These are phyloP conservation scores for Frankliniella fusca DNA, from an alignment of 2,888 invertebrate genomes.

Conservation along the genomic window DNA sequence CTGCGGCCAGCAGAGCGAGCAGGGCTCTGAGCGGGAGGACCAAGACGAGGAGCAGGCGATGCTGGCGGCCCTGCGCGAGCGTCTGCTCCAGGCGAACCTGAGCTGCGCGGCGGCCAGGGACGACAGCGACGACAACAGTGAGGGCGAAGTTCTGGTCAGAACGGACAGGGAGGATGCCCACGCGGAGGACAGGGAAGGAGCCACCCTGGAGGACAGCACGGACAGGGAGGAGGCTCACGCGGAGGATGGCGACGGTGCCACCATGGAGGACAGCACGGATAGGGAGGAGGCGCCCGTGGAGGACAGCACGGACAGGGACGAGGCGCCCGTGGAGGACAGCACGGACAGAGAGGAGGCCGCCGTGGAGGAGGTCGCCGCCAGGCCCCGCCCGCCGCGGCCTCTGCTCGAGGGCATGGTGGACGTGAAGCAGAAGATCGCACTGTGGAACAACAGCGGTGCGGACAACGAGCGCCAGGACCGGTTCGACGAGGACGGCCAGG, in stretches of 20 bases:
- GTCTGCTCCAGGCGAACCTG: background rate
- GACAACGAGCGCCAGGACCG: background rate
- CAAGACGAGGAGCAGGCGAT: background rate
- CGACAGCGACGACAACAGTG: background rate
- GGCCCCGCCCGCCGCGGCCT: too few species aligned
- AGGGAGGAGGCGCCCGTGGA: background rate
- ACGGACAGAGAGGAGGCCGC: background rate
- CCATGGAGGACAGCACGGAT: background rate
- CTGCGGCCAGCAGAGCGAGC: background rate
- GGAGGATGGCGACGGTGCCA: background rate
- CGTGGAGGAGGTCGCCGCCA: background rate
- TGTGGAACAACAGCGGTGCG: background rate
- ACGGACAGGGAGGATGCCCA: background rate
- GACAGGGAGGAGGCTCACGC: background rate
- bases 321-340: background rate
- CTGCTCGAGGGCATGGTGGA: background rate
- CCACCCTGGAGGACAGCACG: background rate
- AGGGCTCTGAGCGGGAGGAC: background rate
- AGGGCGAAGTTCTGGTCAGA: background rate
- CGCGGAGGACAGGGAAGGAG: background rate
- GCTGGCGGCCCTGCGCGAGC: background rate
- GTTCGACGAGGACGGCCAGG: background rate
- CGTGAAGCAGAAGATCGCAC: slow-evolving; percentile 18
- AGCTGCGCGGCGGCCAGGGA: background rate
- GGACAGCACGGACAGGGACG: background rate